Conservation (phyloP, 2,797 vertebrate genomes). For the Danio jaintianensis region DNA sequence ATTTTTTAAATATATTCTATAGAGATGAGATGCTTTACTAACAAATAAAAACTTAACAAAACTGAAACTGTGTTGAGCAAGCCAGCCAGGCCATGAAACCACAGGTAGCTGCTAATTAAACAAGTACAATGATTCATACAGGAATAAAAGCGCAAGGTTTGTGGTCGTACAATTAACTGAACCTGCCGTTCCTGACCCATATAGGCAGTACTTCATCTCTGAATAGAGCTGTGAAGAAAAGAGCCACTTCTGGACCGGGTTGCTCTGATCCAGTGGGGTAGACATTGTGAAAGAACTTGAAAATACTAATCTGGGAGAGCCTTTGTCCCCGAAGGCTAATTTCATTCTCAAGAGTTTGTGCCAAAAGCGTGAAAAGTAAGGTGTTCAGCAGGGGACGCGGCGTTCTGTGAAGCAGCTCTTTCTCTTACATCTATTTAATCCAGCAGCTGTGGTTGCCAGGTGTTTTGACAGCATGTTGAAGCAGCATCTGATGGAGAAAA, state of each 20-base stretch:
- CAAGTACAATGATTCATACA: background rate
- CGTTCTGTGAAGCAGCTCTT: constrained; percentile 31
- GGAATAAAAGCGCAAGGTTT: background rate
- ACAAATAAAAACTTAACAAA: too few species aligned
- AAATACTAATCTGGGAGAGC: constrained; percentile 47
- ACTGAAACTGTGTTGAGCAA: background rate
- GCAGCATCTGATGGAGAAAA: constrained; percentile 28
- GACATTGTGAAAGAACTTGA: constrained; percentile 15
- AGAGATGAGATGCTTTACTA: too few species aligned
- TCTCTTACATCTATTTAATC: constrained; percentile 37
- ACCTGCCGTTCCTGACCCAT: background rate
- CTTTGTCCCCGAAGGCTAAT: constrained; percentile 41
- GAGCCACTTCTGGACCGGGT: constrained; percentile 14
- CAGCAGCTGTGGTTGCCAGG: constrained; percentile 42
- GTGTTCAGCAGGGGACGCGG: constrained; percentile 18
- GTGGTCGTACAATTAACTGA: background rate
- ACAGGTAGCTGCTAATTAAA: constrained; percentile 4
- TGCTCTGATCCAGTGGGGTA: background rate
- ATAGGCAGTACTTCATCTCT: background rate
- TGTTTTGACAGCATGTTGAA: constrained; percentile 29
- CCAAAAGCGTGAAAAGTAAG: constrained; percentile 5
- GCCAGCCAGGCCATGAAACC: background rate
- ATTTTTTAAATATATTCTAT: too few species aligned
- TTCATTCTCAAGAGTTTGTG: constrained; percentile 50
- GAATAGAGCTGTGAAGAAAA: constrained; percentile 14